Percentiles rank a stretch among this genome's conserved stretches.
These are phyloP conservation scores for Clarias fuscus DNA, from an alignment of 2,797 vertebrate genomes.

Conservation along the genomic window DNA sequence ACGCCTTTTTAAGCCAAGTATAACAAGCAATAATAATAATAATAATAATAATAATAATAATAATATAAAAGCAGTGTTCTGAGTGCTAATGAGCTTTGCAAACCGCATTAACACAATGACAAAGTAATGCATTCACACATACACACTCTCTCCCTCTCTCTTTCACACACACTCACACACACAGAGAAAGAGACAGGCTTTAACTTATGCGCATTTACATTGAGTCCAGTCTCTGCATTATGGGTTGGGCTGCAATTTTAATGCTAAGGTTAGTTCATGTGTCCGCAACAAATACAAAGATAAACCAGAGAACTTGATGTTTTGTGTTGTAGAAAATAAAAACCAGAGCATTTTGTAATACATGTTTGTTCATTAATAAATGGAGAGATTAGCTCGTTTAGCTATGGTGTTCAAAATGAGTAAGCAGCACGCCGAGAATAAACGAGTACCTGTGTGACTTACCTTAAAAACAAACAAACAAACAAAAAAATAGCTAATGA, in stretches of 20 bases:
- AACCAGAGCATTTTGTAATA: no score
- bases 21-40: no score
- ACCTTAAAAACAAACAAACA: neutral
- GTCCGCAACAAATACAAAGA: conserved; percentile 3
- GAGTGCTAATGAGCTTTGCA: neutral
- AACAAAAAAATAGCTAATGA: neutral
- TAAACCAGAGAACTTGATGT: neutral
- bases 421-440: neutral
- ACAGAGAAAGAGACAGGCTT: neutral
- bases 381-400: neutral
- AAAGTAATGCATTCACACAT: neutral
- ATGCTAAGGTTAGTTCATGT: neutral
- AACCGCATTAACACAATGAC: conserved; percentile 19
- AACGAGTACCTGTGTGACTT: conserved; percentile 13
- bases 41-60: no score
- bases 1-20: neutral
- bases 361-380: neutral
- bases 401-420: neutral
- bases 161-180: no score
- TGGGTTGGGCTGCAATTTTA: conserved; percentile 18
- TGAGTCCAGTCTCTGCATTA: conserved; percentile 15
- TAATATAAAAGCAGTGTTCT: neutral
- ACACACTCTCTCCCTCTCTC: no score
- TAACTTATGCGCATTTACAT: conserved; percentile 33
- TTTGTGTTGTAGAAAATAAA: neutral